phyloP scores from a whole-genome alignment of 2,113 vertebrate species.

The Cyprinodon tularosa region DNA sequence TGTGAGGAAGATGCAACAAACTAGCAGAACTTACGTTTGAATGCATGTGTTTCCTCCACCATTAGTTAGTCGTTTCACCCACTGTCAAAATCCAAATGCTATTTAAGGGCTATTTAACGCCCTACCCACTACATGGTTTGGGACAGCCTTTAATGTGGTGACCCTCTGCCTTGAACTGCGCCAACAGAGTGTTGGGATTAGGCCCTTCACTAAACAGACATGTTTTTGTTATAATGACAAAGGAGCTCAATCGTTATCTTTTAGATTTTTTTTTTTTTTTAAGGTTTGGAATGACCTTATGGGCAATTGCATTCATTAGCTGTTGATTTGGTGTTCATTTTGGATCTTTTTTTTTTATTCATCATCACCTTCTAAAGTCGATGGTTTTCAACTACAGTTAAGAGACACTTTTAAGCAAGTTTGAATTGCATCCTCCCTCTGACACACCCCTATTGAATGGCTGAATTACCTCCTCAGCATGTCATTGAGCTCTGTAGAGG shows the following conservation, averaged over 20 bases:
- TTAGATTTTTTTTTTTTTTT: no score
- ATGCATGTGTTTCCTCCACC: no score
- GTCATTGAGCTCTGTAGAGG: background rate
- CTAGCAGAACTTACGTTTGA: no score
- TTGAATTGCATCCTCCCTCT: background rate
- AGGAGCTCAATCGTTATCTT: background rate
- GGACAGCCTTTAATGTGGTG: no score
- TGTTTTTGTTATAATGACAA: background rate
- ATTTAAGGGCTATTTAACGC: no score
- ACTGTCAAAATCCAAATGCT: no score
- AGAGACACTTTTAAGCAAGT: background rate
- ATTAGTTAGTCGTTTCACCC: no score
- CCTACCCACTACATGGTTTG: no score
- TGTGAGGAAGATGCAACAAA: no score
- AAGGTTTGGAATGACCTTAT: background rate
- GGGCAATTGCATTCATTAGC: background rate
- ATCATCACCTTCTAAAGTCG: background rate
- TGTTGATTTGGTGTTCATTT: background rate
- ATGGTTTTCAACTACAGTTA: background rate
- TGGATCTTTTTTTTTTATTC: background rate
- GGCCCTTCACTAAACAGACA: background rate
- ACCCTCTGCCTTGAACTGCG: no score
- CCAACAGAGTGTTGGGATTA: no score
- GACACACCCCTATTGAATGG: background rate
- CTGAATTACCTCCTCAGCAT: background rate